Conservation (phyloP, 1,140 invertebrate genomes). For the Apis florea region DNA sequence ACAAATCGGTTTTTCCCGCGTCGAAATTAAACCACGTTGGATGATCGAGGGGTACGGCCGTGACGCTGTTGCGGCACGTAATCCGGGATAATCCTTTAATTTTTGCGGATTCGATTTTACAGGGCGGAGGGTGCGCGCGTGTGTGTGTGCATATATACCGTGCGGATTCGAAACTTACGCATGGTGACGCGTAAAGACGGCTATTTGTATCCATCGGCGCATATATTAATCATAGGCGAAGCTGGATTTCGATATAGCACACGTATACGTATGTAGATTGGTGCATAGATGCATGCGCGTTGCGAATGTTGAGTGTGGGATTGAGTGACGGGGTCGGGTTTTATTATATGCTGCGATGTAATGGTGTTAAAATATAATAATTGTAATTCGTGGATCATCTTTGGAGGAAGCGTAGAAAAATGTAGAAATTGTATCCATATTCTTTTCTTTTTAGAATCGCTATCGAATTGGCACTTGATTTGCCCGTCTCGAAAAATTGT, state of each 20-base stretch:
- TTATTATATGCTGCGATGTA: too few species aligned
- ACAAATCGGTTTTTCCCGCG: slow-evolving; percentile 47
- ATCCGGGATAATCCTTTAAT: slow-evolving; percentile 73
- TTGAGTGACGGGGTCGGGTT: neutral
- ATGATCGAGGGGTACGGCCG: slow-evolving; percentile 11
- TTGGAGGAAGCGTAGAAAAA: too few species aligned
- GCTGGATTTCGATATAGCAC: neutral
- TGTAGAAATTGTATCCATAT: too few species aligned
- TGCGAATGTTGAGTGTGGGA: neutral
- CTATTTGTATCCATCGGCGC: slow-evolving; percentile 31
- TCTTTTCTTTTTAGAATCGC: too few species aligned
- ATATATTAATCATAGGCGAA: slow-evolving; percentile 40
- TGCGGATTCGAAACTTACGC: neutral
- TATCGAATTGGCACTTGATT: too few species aligned
- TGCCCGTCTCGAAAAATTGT: too few species aligned
- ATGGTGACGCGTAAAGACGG: slow-evolving; percentile 10
- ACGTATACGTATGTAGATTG: neutral
- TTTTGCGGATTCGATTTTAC: slow-evolving; percentile 68
- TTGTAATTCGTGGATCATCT: too few species aligned
- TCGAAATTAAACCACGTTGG: slow-evolving; percentile 61
- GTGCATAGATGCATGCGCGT: neutral
- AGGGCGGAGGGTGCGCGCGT: neutral
- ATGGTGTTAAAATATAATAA: too few species aligned
- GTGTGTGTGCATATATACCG: too few species aligned
- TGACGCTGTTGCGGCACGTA: slow-evolving; percentile 52